Percentiles rank a stretch among this genome's conserved stretches.
phyloP scores from a whole-genome alignment of 2,113 vertebrate species.

The Paradisaea rubra region DNA sequence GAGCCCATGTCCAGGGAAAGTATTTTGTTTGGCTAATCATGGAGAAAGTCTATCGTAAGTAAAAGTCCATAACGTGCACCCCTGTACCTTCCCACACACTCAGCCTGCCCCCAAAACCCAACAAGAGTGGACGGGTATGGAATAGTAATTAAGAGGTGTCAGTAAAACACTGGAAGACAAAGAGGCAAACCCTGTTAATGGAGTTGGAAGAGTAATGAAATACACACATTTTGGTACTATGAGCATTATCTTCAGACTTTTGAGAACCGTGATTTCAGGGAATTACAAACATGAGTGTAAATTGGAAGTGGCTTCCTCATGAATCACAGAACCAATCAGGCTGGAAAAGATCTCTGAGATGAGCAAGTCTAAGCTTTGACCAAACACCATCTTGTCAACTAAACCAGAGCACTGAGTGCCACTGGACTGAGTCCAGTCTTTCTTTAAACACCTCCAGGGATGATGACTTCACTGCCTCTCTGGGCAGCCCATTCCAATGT shows the following conservation, averaged over 20 bases:
- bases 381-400: neutral
- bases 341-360: neutral
- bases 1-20: neutral
- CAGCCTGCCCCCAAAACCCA: neutral
- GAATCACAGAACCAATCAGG: neutral
- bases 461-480: neutral
- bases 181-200: neutral
- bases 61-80: neutral
- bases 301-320: neutral
- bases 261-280: neutral
- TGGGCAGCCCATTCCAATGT: neutral
- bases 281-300: neutral
- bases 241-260: neutral
- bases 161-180: neutral
- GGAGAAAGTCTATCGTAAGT: neutral
- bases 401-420: neutral
- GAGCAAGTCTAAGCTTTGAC: accelerated
- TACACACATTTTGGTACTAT: neutral
- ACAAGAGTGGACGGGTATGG: neutral
- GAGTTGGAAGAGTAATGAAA: neutral
- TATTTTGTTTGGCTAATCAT: neutral
- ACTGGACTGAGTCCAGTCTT: neutral
- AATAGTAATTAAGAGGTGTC: neutral
- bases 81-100: neutral
- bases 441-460: neutral